Evolutionary conservation across 1,140 invertebrate genomes (phyloP), one percentile per base, ranked within the genome.

Genomic region (Sitobion miscanthi): DNA sequence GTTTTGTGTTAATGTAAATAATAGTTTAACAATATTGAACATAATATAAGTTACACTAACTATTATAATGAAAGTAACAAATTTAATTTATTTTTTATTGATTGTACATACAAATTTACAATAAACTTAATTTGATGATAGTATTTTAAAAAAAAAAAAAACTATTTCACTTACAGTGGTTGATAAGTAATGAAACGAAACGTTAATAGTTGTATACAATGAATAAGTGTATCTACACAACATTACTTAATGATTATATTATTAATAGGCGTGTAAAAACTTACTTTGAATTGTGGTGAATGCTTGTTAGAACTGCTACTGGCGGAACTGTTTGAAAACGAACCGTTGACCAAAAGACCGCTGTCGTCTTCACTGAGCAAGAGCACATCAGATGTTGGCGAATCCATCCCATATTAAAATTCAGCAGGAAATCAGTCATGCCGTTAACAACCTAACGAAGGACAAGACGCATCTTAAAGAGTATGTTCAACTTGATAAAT

Each of bases 371-470:
- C 91, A 25, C 77, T 85, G 35, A 85, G 47, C 49, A 93, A 93
- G 21, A 93, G 82, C 25, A 93, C 77, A 86, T 93, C 91, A 54
- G 77, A 93, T 42, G 91, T 93, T 17, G 91, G 77, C 38, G 77
- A 85, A 54, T 93, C 91, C 91, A 93, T 93, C 82, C 91, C 91
- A 93, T 93, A 93, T 45, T 93, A 25, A 54, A 47, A 35, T 30
- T 9, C 47, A 38, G 38, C 42, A 25, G 42, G 25, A 77, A 83
- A 83, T 83, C 69, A 23, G n/a, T 42, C 52, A 83, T 82, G 42
- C 25, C 17, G 1, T 77, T 30, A 82, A 49, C 47, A 77, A 23
- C 17, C 42, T 91, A 38, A 23, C 21, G 11, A 42, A 2, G 2
- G 25, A 42, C 8, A n/a, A 90, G 2, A 62, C 17, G 8, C 11